A percentile compares a stretch with the other conserved stretches of the same genome.
phyloP scores from a whole-genome alignment of 2,888 invertebrate species.

The Galeruca laticollis region DNA sequence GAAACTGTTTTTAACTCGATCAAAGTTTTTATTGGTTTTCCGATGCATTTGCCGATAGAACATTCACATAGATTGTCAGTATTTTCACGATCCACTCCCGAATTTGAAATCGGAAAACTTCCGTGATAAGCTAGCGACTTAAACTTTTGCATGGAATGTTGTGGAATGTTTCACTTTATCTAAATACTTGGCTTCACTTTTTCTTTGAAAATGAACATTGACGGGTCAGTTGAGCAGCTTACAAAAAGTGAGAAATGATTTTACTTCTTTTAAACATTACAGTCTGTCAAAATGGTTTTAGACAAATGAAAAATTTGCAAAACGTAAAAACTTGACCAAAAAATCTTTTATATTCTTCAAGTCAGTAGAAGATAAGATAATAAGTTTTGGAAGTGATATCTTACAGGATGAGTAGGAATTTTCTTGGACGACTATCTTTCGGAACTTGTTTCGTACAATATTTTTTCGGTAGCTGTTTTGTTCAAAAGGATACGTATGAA shows the following conservation, averaged over 20 bases:
- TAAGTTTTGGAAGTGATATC: too few species aligned
- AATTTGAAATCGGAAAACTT: conserved; percentile 1
- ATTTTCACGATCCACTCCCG: conserved; percentile 1
- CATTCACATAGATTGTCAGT: conserved; percentile 7
- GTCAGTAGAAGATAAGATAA: too few species aligned
- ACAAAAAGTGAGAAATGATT: background rate
- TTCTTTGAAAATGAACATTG: background rate
- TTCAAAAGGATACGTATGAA: too few species aligned
- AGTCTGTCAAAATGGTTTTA: background rate
- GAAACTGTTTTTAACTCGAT: conserved; percentile 28
- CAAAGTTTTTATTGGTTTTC: conserved; percentile 19
- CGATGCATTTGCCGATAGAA: conserved; percentile 2
- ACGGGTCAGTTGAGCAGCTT: background rate
- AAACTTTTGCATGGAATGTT: background rate
- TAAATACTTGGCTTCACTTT: background rate
- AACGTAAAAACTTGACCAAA: too few species aligned
- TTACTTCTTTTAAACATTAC: background rate
- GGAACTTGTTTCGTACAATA: too few species aligned
- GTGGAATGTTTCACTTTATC: background rate
- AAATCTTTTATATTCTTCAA: too few species aligned
- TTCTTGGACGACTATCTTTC: too few species aligned
- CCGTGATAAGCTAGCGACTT: background rate
- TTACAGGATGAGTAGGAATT: too few species aligned
- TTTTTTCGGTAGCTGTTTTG: too few species aligned
- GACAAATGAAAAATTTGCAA: too few species aligned